Conservation (phyloP, 92 coral and sea anemone genomes). For the Pocillopora grandis region DNA sequence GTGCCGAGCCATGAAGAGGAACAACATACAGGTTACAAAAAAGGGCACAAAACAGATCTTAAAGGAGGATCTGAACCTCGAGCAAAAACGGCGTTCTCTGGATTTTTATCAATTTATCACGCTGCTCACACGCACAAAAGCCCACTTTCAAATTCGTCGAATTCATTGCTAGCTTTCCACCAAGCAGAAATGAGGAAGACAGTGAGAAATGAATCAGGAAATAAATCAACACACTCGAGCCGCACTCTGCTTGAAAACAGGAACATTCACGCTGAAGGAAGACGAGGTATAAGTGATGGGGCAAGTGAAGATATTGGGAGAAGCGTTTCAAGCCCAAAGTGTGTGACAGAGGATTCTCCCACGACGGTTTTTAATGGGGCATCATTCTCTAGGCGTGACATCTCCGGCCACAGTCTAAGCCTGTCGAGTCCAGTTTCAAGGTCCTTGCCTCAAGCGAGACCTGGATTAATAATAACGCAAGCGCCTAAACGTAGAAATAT, state of each 20-base stretch:
- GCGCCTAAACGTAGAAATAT: not conserved
- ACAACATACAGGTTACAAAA: not conserved
- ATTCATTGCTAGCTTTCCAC: not conserved
- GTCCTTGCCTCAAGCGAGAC: slow-evolving; percentile 31
- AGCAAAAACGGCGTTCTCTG: not conserved
- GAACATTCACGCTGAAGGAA: not conserved
- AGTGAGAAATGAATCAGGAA: not conserved
- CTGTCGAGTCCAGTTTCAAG: slow-evolving; percentile 20
- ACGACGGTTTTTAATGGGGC: not conserved
- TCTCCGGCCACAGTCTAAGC: too few species aligned
- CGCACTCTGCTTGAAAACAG: not conserved
- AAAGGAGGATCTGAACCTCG: not conserved
- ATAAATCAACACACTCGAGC: not conserved
- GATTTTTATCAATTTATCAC: not conserved
- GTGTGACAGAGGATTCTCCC: not conserved
- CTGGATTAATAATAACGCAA: slow-evolving; percentile 26
- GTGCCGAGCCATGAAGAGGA: not conserved
- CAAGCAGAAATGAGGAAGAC: not conserved
- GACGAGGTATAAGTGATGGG: not conserved
- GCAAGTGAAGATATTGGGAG: not conserved
- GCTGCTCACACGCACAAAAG: not conserved
- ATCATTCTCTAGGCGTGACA: not conserved
- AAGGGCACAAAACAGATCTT: not conserved
- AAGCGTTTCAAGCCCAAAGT: not conserved
- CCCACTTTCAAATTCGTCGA: not conserved